Base-by-base conservation (phyloP, 2,113 vertebrate species). In the Tretioscincus oriximinensis region DNA sequence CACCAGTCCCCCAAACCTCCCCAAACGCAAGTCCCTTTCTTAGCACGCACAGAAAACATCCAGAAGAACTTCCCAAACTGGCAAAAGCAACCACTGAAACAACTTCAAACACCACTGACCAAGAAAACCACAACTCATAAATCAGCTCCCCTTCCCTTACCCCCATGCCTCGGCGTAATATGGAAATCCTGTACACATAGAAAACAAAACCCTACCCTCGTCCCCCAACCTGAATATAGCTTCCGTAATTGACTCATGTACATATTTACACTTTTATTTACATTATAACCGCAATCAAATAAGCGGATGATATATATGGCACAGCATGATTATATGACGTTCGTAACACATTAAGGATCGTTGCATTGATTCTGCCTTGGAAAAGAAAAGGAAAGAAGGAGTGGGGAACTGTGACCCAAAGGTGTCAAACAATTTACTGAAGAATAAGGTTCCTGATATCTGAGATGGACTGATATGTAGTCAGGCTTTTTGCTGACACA, bases 81-180 rank as follows among this genome's bases (percentile, higher is more conserved):
- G 92, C 90, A 93, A 93, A 92, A 93, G 92, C 92, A 92, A 92
- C 83, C 90, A 93, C 92, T 93, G 90, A 92, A 92, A 93, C 92
- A 92, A 93, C 89, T 93, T 92, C 91, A 92, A 93, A 93, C 91
- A 93, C 90, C 90, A 93, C 90, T 90, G 91, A 93, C 87, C 90
- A 92, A 91, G 87, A 92, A 92, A 93, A 92, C 88, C 92, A 93
- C 92, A 89, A 92, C 90, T 90, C 87, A 90, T 87, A 92, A 92
- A 81, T 91, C 90, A 92, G 90, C 78, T 92, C 90, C 88, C 90
- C 90, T 88, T 84, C 65, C 71, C 86, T 89, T 65, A 45, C 90
- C 49, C 80, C 73, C 91, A 93, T 93, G 92, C 91, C 91, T 83
- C 89, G 90, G 90, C 88, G 88, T 90, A 93, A 92, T 91, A 92